These are phyloP conservation scores for Euplagia quadripunctaria DNA, from an alignment of 2,888 invertebrate species.

Conservation along the genomic window DNA sequence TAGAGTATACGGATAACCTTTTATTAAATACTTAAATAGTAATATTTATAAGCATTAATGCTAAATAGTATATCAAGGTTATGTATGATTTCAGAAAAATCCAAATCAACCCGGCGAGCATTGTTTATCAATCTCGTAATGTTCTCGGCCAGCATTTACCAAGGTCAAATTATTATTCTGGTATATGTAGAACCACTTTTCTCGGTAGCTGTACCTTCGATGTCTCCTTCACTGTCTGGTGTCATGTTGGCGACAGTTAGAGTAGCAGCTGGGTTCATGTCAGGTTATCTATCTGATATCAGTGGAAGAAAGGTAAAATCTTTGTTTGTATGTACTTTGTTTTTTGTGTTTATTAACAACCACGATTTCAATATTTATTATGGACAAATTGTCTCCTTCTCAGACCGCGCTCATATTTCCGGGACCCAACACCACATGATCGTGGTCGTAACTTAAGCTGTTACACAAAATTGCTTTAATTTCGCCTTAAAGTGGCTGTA, in stretches of 20 bases:
- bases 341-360: no score
- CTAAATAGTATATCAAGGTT: not conserved
- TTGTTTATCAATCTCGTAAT: conserved; percentile 48
- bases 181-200: conserved; percentile 57
- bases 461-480: no score
- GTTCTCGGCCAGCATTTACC: conserved; percentile 52
- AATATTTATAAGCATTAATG: no score
- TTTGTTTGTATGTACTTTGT: not conserved
- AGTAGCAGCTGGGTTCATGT: conserved; percentile 42
- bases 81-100: conserved; percentile 56
- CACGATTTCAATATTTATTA: no score
- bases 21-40: no score
- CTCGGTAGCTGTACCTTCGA: conserved; percentile 47
- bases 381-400: no score
- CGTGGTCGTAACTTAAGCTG: no score
- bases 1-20: no score
- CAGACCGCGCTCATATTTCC: no score
- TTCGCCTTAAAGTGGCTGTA: no score
- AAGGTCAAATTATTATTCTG: conserved; percentile 55
- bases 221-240: conserved; percentile 51
- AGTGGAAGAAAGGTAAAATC: conserved; percentile 57
- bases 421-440: no score
- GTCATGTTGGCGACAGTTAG: conserved; percentile 51
- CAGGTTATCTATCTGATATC: conserved; percentile 51
- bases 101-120: conserved; percentile 60